Evolutionary conservation across 2,797 vertebrate species (phyloP), one percentile per base, ranked within the genome.

Genomic region (Amniataba percoides): DNA sequence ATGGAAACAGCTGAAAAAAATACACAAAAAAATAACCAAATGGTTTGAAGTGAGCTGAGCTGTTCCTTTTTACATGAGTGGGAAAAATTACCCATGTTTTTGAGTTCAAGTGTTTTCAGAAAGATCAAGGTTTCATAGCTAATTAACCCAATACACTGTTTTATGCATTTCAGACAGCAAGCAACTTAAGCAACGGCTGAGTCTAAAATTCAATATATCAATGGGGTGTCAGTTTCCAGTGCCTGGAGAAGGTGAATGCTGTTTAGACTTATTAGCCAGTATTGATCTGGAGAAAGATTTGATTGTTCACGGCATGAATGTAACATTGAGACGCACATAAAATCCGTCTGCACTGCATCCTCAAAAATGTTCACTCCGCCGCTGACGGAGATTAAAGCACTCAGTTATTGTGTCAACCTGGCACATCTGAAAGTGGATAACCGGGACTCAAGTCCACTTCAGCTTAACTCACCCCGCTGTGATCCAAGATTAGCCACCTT

Each of bases 401-500:
- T 74, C 36, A 2, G 61, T 77, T 74, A 76, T 80, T 77, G 80
- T 83, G 88, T 83, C 77, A 80, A 77, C 71, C 76, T 63, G 53
- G 74, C 80, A 88, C 82, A 80, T 83, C 81, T 75, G 71, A 86
- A 80, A 89, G 82, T 84, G 87, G 87, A 88, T 88, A 89, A 89
- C 58, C 1, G 15, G 31, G 80, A 83, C 53, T 82, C 61, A 53
- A 82, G 75, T 81, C 71, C 46, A 59, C 78, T 70, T 77, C 65
- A 63, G 84, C 77, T 85, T 67, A 78, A 59, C 77, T 83, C 74
- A 71, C 69, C 83, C 84, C 21, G 71, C 82, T 84, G 83, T 90
- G 79, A 90, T 86, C 87, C 81, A 65, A 86, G 88, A 91, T 93
- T 83, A 88, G 76, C 83, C 81, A 87, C 82, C 83, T 91, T 85